phyloP scores from a whole-genome alignment of 2,797 vertebrate genomes.

The Denticeps clupeoides region DNA sequence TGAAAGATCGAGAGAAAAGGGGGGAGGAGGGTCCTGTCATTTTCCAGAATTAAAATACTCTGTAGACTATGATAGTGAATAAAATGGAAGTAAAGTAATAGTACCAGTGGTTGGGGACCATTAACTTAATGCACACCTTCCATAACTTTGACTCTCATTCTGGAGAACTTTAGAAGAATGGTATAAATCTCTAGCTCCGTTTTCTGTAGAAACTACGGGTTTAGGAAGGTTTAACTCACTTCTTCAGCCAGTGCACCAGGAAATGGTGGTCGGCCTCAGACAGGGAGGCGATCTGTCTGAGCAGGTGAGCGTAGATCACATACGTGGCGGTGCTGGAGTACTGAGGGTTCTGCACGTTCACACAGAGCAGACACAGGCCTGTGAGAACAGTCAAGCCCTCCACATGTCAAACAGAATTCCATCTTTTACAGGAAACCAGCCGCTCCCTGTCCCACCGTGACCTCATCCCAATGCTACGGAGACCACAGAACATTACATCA shows the following conservation, averaged over 20 bases:
- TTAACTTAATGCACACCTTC: too few species aligned
- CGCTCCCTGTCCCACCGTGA: conserved; percentile 40
- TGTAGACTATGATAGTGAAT: too few species aligned
- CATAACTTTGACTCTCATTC: too few species aligned
- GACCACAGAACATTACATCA: conserved; percentile 16
- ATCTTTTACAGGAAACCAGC: conserved; percentile 39
- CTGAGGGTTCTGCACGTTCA: conserved; percentile 71
- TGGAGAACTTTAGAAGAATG: too few species aligned
- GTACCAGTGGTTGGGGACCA: too few species aligned
- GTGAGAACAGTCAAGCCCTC: neutral
- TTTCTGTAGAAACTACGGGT: too few species aligned
- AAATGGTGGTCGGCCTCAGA: conserved; percentile 85
- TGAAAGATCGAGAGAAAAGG: neutral
- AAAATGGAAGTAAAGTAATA: too few species aligned
- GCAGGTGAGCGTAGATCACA: conserved; percentile 89
- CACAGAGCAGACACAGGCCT: conserved; percentile 14
- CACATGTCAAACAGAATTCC: conserved; percentile 7
- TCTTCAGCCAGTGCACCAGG: conserved; percentile 87
- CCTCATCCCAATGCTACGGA: conserved; percentile 34
- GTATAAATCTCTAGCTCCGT: too few species aligned
- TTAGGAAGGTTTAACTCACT: conserved; percentile 62
- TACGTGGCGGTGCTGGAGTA: conserved; percentile 82
- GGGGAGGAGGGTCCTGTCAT: too few species aligned
- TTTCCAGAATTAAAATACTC: too few species aligned
- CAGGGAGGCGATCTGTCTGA: conserved; percentile 80